Evolutionary conservation across 2,113 vertebrate species (phyloP).

Genomic region (Alouatta palliata): DNA sequence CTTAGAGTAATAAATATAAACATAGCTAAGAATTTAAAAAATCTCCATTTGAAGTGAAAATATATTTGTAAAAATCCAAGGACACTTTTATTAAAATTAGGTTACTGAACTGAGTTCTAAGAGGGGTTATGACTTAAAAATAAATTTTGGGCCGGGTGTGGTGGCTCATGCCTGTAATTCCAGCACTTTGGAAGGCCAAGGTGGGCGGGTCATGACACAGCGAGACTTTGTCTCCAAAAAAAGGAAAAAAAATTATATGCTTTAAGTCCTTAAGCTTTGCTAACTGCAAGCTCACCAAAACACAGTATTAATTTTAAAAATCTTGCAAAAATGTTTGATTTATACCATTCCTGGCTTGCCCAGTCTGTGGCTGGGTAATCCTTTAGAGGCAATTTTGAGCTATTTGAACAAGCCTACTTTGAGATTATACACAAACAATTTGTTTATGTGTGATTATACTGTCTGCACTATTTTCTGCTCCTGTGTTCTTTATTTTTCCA

Average conservation of each 20-base stretch:
- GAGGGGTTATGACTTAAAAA: not conserved
- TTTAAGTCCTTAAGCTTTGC: not conserved
- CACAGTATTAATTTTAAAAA: slow-evolving; percentile 40
- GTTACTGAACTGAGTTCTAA: slow-evolving; percentile 3
- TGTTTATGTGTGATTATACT: slow-evolving; percentile 53
- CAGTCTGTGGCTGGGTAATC: slow-evolving; percentile 41
- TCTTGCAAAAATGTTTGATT: slow-evolving; percentile 32
- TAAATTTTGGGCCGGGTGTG: not conserved
- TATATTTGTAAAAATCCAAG: not conserved
- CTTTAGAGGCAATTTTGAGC: slow-evolving; percentile 36
- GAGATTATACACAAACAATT: slow-evolving; percentile 44
- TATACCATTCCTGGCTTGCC: slow-evolving; percentile 18
- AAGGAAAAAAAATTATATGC: not conserved
- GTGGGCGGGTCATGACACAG: no score
- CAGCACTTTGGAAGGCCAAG: no score
- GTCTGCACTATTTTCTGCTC: slow-evolving; percentile 3
- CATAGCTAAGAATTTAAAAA: not conserved
- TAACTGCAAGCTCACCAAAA: slow-evolving; percentile 15
- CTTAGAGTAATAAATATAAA: not conserved
- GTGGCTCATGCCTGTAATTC: no score
- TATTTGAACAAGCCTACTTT: slow-evolving; percentile 30
- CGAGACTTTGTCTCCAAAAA: no score
- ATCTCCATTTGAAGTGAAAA: not conserved
- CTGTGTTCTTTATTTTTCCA: slow-evolving; percentile 39
- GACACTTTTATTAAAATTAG: not conserved